Evolutionary conservation across 1,140 invertebrate species (phyloP).

Genomic region (Drosophila leontia): DNA sequence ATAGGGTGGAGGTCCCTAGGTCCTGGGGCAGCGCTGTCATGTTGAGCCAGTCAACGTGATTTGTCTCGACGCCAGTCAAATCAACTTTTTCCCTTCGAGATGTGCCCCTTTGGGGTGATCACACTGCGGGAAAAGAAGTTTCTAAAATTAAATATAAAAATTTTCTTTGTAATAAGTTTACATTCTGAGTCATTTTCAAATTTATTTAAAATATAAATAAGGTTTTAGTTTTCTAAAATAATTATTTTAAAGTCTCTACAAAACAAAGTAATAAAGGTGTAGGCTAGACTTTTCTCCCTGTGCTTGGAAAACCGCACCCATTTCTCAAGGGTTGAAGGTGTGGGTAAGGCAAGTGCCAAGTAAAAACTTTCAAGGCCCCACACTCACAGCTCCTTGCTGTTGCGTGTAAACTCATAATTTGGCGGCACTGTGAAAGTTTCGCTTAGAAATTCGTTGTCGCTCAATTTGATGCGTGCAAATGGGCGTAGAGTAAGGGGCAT

Average conservation of each 20-base stretch:
- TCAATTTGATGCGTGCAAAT: slow-evolving; percentile 64
- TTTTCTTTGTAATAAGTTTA: too few species aligned
- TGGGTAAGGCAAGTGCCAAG: slow-evolving; percentile 19
- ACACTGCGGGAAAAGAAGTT: slow-evolving; percentile 1
- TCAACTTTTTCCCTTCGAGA: slow-evolving; percentile 41
- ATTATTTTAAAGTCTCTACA: neutral
- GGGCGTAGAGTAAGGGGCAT: slow-evolving; percentile 26
- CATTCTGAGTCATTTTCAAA: too few species aligned
- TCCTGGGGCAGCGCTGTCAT: slow-evolving; percentile 62
- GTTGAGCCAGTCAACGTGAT: slow-evolving; percentile 72
- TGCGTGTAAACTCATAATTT: slow-evolving; percentile 73
- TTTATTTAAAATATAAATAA: neutral
- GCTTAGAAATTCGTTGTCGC: slow-evolving; percentile 56
- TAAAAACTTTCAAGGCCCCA: slow-evolving; percentile 56
- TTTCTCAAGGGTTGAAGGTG: slow-evolving; percentile 4
- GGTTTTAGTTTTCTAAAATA: neutral
- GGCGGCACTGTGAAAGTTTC: slow-evolving; percentile 58
- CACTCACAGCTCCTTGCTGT: slow-evolving; percentile 21
- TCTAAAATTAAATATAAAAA: too few species aligned
- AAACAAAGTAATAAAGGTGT: too few species aligned
- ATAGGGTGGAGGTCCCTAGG: slow-evolving; percentile 21
- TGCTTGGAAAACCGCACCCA: slow-evolving; percentile 42
- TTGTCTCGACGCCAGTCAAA: slow-evolving; percentile 63
- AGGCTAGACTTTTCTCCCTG: neutral
- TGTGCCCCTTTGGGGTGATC: neutral